Base-by-base conservation (phyloP, 1,140 invertebrate genomes). In the Danaus plexippus region DNA sequence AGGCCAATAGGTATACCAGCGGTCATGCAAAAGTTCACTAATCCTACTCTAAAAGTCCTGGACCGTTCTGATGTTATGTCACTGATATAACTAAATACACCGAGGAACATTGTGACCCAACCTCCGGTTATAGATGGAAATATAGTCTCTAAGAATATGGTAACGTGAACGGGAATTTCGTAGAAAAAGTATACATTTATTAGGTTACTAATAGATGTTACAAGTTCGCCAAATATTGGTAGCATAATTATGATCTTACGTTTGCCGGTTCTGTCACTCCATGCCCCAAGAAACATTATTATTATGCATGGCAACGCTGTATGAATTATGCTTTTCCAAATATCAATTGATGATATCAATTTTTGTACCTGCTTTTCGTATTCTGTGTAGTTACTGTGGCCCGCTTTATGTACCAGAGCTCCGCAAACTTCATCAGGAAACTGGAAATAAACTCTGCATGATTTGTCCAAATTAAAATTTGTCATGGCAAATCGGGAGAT, bases 1-100 rank as follows among this genome's bases (percentile, higher is more conserved):
- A 94, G 90, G 2, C 94, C 93, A 3, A 95, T 90, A 0, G 94
- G 94, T 15, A 94, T 88, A 5, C 93, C 94, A 22, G 94, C 88
- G 0, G 93, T 94, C 69, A 94, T 91, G 66, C 94, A 94, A 7
- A 94, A 90, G 74, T 94, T 97, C 52, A 95, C 91, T 9, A 96
- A 90, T 4, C 94, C 94, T 52, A 97, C 94, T 57, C 95, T 83
- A 6, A 94, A 88, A 0, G 95, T 97, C 47, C 95, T 89, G 11
- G 91, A 92, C 71, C 94, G 90, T 54, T 93, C 90, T 1, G 91
- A 91, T 2, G 95, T 96, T 13, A 96, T 92, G 71, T 97, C 95
- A 42, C 92, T 93, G 13, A 97, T 93, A 68, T 96, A 97, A 77
- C 95, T 96, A 77, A 96, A 97, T n/a, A 94, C 92, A 11, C 93